Evolutionary conservation across 1,140 invertebrate genomes (phyloP).

Genomic region (Euura lappo): DNA sequence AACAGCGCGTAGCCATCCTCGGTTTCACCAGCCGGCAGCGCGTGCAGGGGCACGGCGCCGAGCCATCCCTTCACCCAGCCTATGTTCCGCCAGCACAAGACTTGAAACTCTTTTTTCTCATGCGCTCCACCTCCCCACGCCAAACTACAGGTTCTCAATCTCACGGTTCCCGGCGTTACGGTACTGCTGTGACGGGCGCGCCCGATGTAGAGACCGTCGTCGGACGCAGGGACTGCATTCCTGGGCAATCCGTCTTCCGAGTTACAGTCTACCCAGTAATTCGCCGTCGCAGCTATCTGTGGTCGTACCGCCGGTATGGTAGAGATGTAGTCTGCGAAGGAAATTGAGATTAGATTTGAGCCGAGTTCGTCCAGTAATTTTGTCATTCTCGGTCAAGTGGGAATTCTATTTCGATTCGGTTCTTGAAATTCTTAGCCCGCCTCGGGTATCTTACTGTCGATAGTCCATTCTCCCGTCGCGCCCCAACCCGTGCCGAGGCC

Average conservation of each 20-base stretch:
- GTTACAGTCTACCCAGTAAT: slow-evolving; percentile 45
- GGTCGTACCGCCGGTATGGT: slow-evolving; percentile 39
- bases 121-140: slow-evolving; percentile 39
- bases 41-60: slow-evolving; percentile 43
- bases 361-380: no score
- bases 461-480: slow-evolving; percentile 42
- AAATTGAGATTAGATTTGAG: no score
- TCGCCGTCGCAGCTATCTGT: slow-evolving; percentile 38
- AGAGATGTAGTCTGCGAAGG: slow-evolving; percentile 29
- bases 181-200: slow-evolving; percentile 39
- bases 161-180: slow-evolving; percentile 40
- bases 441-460: slow-evolving; percentile 36
- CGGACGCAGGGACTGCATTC: slow-evolving; percentile 36
- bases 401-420: not conserved
- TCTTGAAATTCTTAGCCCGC: not conserved
- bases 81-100: slow-evolving; percentile 38
- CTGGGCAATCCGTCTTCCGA: slow-evolving; percentile 34
- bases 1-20: slow-evolving; percentile 46
- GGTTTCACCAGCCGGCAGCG: slow-evolving; percentile 45
- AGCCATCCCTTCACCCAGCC: slow-evolving; percentile 41
- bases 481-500: slow-evolving; percentile 46
- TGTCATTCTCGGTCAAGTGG: not conserved
- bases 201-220: slow-evolving; percentile 42
- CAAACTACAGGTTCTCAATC: slow-evolving; percentile 33
- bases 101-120: slow-evolving; percentile 42